phyloP scores from a whole-genome alignment of 2,888 invertebrate genomes.

The Spisula subtruncata region DNA sequence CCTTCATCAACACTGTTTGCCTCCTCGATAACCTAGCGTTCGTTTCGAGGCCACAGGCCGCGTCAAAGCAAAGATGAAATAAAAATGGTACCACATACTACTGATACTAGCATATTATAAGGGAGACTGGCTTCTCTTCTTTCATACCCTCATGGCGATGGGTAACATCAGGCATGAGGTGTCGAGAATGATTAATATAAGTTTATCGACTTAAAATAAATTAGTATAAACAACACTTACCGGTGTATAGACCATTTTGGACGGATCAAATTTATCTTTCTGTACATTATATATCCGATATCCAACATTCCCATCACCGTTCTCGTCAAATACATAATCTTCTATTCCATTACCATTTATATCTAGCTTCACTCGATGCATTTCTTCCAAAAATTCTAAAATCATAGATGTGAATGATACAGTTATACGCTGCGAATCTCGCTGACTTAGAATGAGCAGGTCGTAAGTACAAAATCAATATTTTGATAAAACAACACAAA shows the following conservation, averaged over 20 bases:
- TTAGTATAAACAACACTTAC: background rate
- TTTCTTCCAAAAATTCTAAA: conserved; percentile 33
- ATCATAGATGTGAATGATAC: background rate
- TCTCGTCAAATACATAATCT: conserved; percentile 60
- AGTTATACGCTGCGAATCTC: too few relatives aligned
- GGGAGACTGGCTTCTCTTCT: background rate
- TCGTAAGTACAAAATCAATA: too few relatives aligned
- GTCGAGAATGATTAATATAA: background rate
- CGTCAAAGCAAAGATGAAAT: background rate
- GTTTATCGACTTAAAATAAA: background rate
- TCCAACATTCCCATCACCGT: conserved; percentile 69
- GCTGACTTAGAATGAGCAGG: too few relatives aligned
- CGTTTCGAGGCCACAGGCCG: too few relatives aligned
- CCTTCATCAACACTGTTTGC: too few relatives aligned
- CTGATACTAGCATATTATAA: background rate
- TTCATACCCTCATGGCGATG: background rate
- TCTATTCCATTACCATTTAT: conserved; percentile 47
- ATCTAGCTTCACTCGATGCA: conserved; percentile 54
- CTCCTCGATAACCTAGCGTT: too few relatives aligned
- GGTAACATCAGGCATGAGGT: background rate
- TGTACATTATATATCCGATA: conserved; percentile 66
- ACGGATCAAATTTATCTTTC: conserved; percentile 18
- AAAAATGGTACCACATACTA: background rate
- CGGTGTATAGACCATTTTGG: conserved; percentile 13
- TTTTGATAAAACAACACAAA: too few relatives aligned